Base-by-base conservation (phyloP, 1,140 invertebrate genomes). In the Mamestra configurata region DNA sequence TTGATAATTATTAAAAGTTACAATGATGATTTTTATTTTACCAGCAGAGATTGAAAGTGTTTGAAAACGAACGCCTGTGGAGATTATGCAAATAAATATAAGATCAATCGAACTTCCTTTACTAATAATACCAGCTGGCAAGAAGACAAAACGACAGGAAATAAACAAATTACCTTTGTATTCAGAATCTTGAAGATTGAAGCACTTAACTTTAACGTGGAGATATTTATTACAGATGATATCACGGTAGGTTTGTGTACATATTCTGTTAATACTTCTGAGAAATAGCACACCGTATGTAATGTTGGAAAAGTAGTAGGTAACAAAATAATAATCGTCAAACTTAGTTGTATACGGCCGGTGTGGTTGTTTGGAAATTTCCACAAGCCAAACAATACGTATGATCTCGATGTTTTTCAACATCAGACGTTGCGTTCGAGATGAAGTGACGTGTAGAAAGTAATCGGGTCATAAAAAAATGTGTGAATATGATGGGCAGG, bases 361-460 rank as follows among this genome's bases (percentile, higher is more conserved):
- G 35, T 73, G 70, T 84, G 86, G 83, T 90, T 91, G 89, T 92
- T 91, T 92, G 84, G 86, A 92, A 90, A 89, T 91, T 87, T 87
- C 89, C 89, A 83, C 82, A 80, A 87, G 79, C 88, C 87, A 92
- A 91, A 91, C 89, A 92, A 86, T 88, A 82, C 80, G 84, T 75
- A 80, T 87, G 89, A 90, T 92, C 89, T 84, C 73, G 77, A 73
- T 92, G 90, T 92, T 92, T 92, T 92, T 92, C 87, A 92, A 92
- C 90, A 92, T 78, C 55, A 77, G 31, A 20, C 80, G 79, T 76
- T 76, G 73, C 73, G 73, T 64, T 79, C 27, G 64, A 37, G 43
- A 43, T 72, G 79, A n/a, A 35, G 57, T 77, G 35, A 61, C 43
- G 79, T 77, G 78, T 18, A 24, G 31, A 61, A 53, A 71, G 68